A percentile compares a stretch with the other conserved stretches of the same genome.
These are phyloP conservation scores for Bradypodion pumilum DNA, from an alignment of 2,797 vertebrate species.

Conservation along the genomic window DNA sequence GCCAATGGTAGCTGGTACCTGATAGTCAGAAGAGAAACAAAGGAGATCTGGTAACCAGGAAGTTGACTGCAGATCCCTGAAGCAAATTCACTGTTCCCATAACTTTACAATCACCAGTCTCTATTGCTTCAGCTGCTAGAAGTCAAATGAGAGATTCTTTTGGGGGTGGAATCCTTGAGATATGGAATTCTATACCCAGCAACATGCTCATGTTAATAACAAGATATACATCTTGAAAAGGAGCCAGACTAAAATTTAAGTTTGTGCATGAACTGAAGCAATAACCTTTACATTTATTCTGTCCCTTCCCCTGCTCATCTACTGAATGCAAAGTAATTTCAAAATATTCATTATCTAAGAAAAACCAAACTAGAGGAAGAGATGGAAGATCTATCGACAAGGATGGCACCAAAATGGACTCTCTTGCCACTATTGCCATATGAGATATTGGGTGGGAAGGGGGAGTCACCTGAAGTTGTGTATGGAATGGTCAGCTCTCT, in stretches of 20 bases:
- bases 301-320: neutral
- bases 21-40: too few species aligned
- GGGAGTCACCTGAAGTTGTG: neutral
- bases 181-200: neutral
- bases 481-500: neutral
- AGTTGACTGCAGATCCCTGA: too few species aligned
- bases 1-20: too few species aligned
- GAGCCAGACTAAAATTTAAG: slow-evolving; percentile 3
- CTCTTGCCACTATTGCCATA: neutral
- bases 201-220: neutral
- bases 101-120: too few species aligned
- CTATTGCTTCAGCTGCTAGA: too few species aligned
- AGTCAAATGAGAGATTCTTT: too few species aligned
- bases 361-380: neutral
- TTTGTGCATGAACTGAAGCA: slow-evolving; percentile 15
- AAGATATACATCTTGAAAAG: neutral
- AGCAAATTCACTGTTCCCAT: too few species aligned
- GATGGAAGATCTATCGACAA: neutral
- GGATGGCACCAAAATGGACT: neutral
- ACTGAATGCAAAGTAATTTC: neutral
- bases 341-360: slow-evolving; percentile 6
- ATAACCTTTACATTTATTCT: neutral
- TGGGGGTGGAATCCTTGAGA: neutral
- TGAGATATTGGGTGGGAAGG: too few species aligned
- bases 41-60: too few species aligned